These are phyloP conservation scores for Dendropsophus ebraccatus DNA, from an alignment of 2,113 vertebrate genomes.

Conservation along the genomic window DNA sequence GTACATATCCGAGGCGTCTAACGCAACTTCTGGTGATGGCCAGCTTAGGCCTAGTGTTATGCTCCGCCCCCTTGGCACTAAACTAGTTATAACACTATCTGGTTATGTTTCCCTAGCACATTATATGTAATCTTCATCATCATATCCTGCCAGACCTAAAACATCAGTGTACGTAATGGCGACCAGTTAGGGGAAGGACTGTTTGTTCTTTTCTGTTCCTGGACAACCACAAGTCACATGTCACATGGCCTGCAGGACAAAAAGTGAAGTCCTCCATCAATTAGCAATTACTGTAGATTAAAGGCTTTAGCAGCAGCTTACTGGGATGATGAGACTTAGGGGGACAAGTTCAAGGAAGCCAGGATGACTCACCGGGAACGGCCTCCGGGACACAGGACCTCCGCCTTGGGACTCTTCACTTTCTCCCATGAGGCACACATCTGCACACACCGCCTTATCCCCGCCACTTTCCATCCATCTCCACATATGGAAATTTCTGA, in stretches of 20 bases:
- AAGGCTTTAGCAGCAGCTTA: background rate
- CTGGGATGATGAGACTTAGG: background rate
- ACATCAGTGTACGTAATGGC: background rate
- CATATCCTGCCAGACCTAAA: too few species aligned
- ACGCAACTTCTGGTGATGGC: too few species aligned
- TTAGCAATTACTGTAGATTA: slow-evolving; percentile 11
- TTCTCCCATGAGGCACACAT: background rate
- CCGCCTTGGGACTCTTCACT: background rate
- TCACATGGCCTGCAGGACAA: background rate
- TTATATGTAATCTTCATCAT: too few species aligned
- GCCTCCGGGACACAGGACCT: background rate
- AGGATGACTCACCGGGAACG: background rate
- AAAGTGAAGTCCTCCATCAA: background rate
- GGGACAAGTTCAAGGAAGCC: background rate
- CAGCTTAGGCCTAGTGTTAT: too few species aligned
- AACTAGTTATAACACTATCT: too few species aligned
- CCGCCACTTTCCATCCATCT: too few species aligned
- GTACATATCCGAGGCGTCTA: too few species aligned
- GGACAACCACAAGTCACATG: background rate
- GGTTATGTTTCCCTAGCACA: too few species aligned
- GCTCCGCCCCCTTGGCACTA: too few species aligned
- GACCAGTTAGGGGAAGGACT: background rate
- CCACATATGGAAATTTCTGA: too few species aligned
- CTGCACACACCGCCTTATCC: background rate
- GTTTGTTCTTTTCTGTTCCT: background rate